These are phyloP conservation scores for Cydia strobilella DNA, from an alignment of 1,140 invertebrate genomes.

Conservation along the genomic window DNA sequence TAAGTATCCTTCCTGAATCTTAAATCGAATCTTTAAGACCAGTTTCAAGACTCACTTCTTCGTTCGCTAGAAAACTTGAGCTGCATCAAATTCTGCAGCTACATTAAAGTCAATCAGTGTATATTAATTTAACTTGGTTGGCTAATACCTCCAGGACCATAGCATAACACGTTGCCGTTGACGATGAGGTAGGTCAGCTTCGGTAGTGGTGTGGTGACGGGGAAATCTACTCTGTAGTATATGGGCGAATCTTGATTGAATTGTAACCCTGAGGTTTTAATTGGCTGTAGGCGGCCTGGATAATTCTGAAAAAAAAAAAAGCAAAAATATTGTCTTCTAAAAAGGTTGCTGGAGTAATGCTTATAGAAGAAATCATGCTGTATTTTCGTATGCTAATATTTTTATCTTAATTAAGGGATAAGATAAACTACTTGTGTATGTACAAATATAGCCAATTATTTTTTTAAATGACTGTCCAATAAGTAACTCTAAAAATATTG, in stretches of 20 bases:
- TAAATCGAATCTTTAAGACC: no score
- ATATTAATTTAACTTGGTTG: neutral
- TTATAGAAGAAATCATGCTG: neutral
- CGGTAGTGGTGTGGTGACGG: slow-evolving; percentile 57
- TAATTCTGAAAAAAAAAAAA: slow-evolving; percentile 53
- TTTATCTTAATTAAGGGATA: no score
- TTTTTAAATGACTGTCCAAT: no score
- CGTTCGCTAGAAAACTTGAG: no score
- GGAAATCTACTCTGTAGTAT: slow-evolving; percentile 58
- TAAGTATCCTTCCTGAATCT: no score
- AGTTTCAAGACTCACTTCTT: no score
- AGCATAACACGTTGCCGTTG: slow-evolving; percentile 56
- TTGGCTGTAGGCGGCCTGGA: slow-evolving; percentile 52
- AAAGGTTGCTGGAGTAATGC: neutral
- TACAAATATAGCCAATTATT: no score
- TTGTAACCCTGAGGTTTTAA: slow-evolving; percentile 38
- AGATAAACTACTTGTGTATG: no score
- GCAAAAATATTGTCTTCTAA: neutral
- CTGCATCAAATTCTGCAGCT: no score
- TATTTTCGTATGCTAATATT: no score
- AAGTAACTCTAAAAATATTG: no score
- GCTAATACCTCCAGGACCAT: slow-evolving; percentile 56
- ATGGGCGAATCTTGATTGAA: slow-evolving; percentile 51
- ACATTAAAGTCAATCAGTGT: no score
- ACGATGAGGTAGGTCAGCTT: slow-evolving; percentile 51